These are phyloP conservation scores for Hetaerina titia DNA, from an alignment of 2,888 invertebrate genomes.

Conservation along the genomic window DNA sequence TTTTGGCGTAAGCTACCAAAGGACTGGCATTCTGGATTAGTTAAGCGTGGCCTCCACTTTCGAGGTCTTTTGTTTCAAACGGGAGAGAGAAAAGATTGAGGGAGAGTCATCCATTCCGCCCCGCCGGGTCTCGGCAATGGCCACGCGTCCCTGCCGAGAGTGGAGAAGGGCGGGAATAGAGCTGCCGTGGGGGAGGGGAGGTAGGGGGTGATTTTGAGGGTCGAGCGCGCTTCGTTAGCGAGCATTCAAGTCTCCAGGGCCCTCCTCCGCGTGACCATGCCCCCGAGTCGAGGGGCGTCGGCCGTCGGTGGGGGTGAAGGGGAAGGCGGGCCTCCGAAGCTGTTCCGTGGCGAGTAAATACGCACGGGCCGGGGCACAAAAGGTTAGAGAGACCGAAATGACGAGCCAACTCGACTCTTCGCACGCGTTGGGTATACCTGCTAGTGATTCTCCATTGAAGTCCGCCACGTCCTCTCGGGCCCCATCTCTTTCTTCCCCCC, in stretches of 20 bases:
- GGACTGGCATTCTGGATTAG: slow-evolving; percentile 7
- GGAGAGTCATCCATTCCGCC: background rate
- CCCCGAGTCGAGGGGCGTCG: background rate
- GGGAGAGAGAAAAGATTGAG: background rate
- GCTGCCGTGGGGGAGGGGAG: background rate
- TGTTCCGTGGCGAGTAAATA: slow-evolving; percentile 3
- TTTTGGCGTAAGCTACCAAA: slow-evolving; percentile 1
- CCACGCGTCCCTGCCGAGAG: background rate
- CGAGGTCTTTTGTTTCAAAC: background rate
- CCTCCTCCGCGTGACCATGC: background rate
- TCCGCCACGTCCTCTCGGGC: no score
- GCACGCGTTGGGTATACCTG: background rate
- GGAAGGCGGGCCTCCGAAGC: background rate
- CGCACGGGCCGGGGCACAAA: background rate
- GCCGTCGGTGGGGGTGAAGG: background rate
- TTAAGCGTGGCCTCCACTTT: background rate
- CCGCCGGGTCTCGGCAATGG: background rate
- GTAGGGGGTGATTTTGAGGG: background rate
- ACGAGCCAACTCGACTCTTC: background rate
- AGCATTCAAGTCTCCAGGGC: slow-evolving; percentile 28
- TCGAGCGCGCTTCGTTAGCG: slow-evolving; percentile 1
- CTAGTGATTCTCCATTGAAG: background rate
- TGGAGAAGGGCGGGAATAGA: no score
- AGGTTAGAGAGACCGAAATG: slow-evolving; percentile 2
- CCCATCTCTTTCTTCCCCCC: no score